phyloP scores from a whole-genome alignment of 2,888 invertebrate genomes.

The Xestobium rufovillosum region DNA sequence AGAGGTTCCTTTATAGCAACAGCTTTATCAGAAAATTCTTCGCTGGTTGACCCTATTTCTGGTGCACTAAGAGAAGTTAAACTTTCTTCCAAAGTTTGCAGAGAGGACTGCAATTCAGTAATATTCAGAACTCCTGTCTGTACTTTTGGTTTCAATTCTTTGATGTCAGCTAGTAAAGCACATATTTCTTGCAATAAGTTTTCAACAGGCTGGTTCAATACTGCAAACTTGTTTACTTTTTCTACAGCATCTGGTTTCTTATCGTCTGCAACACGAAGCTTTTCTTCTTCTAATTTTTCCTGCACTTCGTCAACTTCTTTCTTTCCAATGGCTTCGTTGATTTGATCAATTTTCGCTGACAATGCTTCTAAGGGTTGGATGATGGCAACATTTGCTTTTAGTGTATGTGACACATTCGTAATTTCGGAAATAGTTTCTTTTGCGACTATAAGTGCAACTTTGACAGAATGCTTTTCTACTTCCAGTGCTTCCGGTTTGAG shows the following conservation, averaged over 20 bases:
- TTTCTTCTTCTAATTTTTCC: conserved; percentile 4
- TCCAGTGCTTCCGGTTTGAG: not conserved
- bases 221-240: conserved; percentile 3
- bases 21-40: conserved; percentile 12
- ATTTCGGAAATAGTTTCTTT: not conserved
- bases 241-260: no score
- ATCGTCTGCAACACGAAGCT: not conserved
- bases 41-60: conserved; percentile 4
- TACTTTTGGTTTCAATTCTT: not conserved
- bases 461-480: not conserved
- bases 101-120: conserved; percentile 6
- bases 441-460: not conserved
- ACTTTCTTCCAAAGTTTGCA: conserved; percentile 12
- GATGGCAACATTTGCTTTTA: conserved; percentile 5
- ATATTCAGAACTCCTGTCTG: conserved; percentile 6
- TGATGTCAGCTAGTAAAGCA: not conserved
- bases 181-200: no score
- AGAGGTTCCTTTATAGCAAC: conserved; percentile 14
- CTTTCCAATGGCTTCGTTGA: conserved; percentile 14
- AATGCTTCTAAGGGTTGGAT: conserved; percentile 24
- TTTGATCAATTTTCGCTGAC: conserved; percentile 19
- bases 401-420: not conserved
- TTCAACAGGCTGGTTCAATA: not conserved
- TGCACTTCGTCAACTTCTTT: conserved; percentile 3
- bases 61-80: not conserved